These are phyloP conservation scores for Sminthopsis crassicaudata DNA, from an alignment of 2,113 vertebrate species.

Conservation along the genomic window DNA sequence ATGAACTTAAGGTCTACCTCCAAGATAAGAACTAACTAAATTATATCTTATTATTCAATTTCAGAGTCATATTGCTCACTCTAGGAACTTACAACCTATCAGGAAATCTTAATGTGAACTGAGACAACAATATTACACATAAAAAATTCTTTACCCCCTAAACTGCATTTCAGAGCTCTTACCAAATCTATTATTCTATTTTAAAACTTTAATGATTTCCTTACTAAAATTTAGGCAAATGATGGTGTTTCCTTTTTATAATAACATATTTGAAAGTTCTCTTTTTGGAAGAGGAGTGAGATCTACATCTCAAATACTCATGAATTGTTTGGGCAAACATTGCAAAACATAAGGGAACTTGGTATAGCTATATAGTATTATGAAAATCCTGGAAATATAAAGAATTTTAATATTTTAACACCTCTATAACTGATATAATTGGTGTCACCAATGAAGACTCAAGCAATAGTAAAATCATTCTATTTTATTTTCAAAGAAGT, in stretches of 20 bases:
- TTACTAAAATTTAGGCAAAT: background rate
- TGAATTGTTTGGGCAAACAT: background rate
- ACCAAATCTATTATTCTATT: background rate
- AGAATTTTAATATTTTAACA: conserved; percentile 58
- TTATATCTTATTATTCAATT: background rate
- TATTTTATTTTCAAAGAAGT: conserved; percentile 25
- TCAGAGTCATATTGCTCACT: background rate
- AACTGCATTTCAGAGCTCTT: background rate
- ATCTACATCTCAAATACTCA: background rate
- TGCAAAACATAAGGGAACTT: conserved; percentile 45
- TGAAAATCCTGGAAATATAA: conserved; percentile 54
- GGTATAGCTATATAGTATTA: conserved; percentile 68
- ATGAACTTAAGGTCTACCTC: background rate
- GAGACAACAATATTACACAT: background rate
- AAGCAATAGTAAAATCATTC: conserved; percentile 58
- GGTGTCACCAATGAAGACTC: conserved; percentile 63
- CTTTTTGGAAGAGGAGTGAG: background rate
- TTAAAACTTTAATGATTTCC: background rate
- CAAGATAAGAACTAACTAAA: background rate
- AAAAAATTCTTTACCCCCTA: background rate
- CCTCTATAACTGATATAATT: conserved; percentile 67
- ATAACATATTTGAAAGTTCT: background rate
- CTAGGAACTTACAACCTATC: background rate
- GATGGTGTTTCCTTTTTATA: background rate
- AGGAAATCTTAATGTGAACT: background rate